These are phyloP conservation scores for Oreochromis aureus DNA, from an alignment of 2,113 vertebrate genomes.

Conservation along the genomic window DNA sequence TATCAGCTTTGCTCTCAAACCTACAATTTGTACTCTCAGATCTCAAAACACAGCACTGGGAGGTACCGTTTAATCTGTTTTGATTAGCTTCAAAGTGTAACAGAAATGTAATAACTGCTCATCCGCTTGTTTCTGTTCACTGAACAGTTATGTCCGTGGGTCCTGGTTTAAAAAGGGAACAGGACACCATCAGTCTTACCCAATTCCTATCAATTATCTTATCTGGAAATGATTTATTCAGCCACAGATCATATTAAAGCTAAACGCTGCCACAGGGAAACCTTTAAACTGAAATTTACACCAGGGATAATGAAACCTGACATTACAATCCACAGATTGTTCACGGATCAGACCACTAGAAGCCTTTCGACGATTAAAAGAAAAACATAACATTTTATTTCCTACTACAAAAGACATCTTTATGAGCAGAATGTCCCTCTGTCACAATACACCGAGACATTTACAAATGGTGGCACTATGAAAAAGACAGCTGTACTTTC, in stretches of 20 bases:
- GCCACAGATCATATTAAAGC: neutral
- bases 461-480: neutral
- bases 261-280: neutral
- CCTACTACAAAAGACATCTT: neutral
- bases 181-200: neutral
- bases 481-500: constrained; percentile 33
- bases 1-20: neutral
- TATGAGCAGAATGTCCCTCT: neutral
- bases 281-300: neutral
- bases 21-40: neutral
- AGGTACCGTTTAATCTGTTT: neutral
- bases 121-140: neutral
- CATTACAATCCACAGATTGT: neutral
- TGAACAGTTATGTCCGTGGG: neutral
- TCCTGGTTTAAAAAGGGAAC: neutral
- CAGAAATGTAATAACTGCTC: neutral
- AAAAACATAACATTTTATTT: neutral
- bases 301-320: neutral
- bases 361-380: neutral
- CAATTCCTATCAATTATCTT: neutral
- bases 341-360: neutral
- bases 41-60: neutral
- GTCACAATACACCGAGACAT: constrained; percentile 3
- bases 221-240: neutral
- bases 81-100: neutral